These are phyloP conservation scores for Cetoscarus ocellatus DNA, from an alignment of 2,797 vertebrate species.

Conservation along the genomic window DNA sequence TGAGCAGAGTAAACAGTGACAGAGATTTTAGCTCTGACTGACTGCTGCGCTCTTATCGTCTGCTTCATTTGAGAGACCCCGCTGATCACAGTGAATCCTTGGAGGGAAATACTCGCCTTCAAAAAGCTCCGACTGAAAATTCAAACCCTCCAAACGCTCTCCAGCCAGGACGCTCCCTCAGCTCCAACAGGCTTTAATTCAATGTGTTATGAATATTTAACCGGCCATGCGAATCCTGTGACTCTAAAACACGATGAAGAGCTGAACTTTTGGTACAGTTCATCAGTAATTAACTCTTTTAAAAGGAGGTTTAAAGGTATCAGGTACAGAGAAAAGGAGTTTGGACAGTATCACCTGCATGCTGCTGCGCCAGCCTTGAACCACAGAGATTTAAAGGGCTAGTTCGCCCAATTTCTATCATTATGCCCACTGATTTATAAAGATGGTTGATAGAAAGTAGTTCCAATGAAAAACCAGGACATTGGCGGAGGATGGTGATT, in stretches of 20 bases:
- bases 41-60: conserved; percentile 78
- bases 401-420: not conserved
- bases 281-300: conserved; percentile 1
- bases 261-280: conserved; percentile 5
- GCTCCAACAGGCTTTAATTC: conserved; percentile 28
- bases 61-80: conserved; percentile 77
- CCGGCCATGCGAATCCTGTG: conserved; percentile 9
- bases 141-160: conserved; percentile 30
- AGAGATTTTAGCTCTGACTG: conserved; percentile 64
- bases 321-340: not conserved
- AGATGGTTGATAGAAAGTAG: not conserved
- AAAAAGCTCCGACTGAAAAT: conserved; percentile 30
- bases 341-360: not conserved
- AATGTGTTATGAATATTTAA: conserved; percentile 35
- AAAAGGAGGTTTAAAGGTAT: conserved; percentile 2
- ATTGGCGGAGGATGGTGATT: too few relatives aligned
- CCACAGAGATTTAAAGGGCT: not conserved
- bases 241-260: conserved; percentile 9
- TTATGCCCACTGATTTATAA: not conserved
- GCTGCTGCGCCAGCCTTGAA: not conserved
- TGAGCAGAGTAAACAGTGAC: conserved; percentile 27
- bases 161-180: conserved; percentile 16
- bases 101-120: conserved; percentile 41
- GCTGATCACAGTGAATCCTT: conserved; percentile 76
- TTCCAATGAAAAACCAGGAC: too few relatives aligned